phyloP scores from a whole-genome alignment of 2,113 vertebrate genomes.

The Corvus hawaiiensis region DNA sequence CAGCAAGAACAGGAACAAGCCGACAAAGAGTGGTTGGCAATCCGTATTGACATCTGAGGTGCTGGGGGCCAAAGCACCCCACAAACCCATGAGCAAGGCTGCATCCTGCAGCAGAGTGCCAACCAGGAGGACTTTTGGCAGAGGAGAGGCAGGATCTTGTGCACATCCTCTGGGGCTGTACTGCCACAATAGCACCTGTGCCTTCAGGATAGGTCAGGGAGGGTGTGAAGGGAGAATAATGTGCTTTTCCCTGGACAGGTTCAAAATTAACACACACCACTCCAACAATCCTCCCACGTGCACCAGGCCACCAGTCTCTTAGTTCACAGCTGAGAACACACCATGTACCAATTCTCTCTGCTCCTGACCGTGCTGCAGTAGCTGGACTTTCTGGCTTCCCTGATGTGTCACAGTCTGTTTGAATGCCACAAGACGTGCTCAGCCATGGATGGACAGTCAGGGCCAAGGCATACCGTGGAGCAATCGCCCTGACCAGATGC shows the following conservation, averaged over 20 bases:
- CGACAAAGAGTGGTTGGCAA: neutral
- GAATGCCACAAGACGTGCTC: neutral
- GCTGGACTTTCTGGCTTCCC: neutral
- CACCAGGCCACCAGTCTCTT: neutral
- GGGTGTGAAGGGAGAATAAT: neutral
- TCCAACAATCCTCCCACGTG: neutral
- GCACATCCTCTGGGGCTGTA: neutral
- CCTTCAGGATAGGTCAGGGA: neutral
- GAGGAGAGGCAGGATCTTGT: neutral
- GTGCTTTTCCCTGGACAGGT: neutral
- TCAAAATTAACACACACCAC: neutral
- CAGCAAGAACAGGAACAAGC: neutral
- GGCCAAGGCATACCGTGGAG: neutral
- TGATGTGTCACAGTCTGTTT: neutral
- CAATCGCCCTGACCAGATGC: fast-evolving
- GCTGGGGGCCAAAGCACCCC: neutral
- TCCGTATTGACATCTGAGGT: neutral
- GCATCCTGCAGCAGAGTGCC: neutral
- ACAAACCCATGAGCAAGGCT: fast-evolving
- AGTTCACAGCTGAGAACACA: fast-evolving
- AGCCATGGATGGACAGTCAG: neutral
- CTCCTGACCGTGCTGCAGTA: neutral
- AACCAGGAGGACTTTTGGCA: neutral
- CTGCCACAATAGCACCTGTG: neutral
- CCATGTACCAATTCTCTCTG: neutral